Evolutionary conservation across 2,888 invertebrate species (phyloP), one percentile per base, ranked within the genome.

Genomic region (Cephalotes varians): DNA sequence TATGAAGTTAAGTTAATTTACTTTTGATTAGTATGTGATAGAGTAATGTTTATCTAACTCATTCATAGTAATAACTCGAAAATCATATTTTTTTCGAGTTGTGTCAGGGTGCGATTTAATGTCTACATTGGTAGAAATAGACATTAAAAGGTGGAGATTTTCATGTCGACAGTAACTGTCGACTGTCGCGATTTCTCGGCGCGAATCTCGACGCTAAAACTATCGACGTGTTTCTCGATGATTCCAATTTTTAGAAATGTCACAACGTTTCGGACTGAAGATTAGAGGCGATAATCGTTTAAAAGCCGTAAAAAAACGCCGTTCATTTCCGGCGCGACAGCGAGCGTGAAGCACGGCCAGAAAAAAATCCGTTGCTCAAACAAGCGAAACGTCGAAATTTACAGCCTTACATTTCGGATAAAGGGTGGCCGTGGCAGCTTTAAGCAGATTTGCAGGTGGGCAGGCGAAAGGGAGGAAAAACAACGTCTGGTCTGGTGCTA

Each of bases 291-390:
- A 40, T 72, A 65, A 76, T 76, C 82, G 89, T 73, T 86, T 89
- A 89, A 89, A 83, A 85, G 83, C 86, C n/a, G 80, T 87, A 87
- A 71, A 88, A 87, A 87, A 88, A 86, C 60, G 82, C 44, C 81
- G 83, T 77, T 77, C 82, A 86, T 87, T 90, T 84, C 80, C 80
- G 65, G 77, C 44, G 84, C 60, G 83, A 85, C 88, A 69, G 65
- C 74, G 86, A 91, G 91, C 90, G 90, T 91, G 91, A 92, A 89
- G 90, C 89, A 92, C 90, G 90, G 76, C 84, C 90, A 87, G 90
- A 92, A 93, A 94, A 94, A 79, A 94, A 94, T 93, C 94, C 92
- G 88, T 93, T 92, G 83, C 89, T 91, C 92, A 94, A 94, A 94
- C 91, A 93, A 87, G 85, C 87, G 87, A 83, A 89, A 91, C 87